phyloP scores from a whole-genome alignment of 2,797 vertebrate species.

The Sitta carolinensis region DNA sequence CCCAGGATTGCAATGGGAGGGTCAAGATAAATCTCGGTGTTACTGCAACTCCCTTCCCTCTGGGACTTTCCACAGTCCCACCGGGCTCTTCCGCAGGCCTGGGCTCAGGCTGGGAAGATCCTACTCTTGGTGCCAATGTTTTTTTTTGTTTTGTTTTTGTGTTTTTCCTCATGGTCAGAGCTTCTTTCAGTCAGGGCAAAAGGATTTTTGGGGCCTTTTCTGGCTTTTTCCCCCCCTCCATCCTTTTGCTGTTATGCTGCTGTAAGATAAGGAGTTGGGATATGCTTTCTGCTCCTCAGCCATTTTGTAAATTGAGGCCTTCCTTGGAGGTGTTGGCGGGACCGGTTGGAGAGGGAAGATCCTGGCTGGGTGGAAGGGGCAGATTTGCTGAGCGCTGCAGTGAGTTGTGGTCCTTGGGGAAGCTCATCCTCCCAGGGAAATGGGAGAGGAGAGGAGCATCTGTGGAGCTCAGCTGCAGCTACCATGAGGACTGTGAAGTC shows the following conservation, averaged over 20 bases:
- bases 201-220: neutral
- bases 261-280: neutral
- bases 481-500: accelerated
- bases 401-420: neutral
- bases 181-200: neutral
- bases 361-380: neutral
- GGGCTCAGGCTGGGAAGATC: neutral
- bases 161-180: neutral
- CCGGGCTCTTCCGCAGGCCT: neutral
- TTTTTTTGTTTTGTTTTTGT: accelerated
- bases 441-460: neutral
- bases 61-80: constrained; percentile 43
- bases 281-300: constrained; percentile 34
- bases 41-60: constrained; percentile 57
- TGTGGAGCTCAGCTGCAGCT: neutral
- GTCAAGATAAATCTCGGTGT: constrained; percentile 17
- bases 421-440: accelerated
- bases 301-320: constrained; percentile 50
- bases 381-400: neutral
- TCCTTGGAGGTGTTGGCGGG: neutral
- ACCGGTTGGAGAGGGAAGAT: accelerated
- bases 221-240: accelerated
- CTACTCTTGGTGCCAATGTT: accelerated
- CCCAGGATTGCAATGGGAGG: constrained; percentile 17
- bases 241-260: neutral